Evolutionary conservation across 2,888 invertebrate genomes (phyloP).

Genomic region (Argyresthia albistria): DNA sequence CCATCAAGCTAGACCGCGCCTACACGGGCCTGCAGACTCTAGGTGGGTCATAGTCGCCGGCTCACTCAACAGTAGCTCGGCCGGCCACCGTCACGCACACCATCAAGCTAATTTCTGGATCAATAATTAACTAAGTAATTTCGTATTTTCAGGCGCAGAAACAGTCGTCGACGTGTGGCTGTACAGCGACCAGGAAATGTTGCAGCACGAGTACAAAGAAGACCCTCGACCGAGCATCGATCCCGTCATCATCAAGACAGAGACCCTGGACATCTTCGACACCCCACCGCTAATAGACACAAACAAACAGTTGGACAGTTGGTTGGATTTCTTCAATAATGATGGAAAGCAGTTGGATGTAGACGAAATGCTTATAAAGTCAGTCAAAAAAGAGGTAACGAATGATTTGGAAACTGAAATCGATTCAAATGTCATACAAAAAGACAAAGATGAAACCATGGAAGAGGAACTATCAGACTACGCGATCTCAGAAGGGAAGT

Average conservation of each 20-base stretch:
- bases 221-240: constrained; percentile 7
- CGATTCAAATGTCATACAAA: neutral
- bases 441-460: neutral
- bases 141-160: constrained; percentile 77
- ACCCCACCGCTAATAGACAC: constrained; percentile 6
- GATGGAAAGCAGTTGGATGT: constrained; percentile 46
- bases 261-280: constrained; percentile 6
- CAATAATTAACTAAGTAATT: too few relatives aligned
- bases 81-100: too few relatives aligned
- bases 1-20: too few relatives aligned
- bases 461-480: neutral
- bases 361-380: constrained; percentile 47
- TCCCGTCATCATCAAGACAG: constrained; percentile 6
- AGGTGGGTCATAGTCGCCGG: too few relatives aligned
- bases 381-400: constrained; percentile 23
- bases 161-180: constrained; percentile 83
- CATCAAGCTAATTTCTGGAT: too few relatives aligned
- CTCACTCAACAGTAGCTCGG: too few relatives aligned
- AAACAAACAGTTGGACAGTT: constrained; percentile 27
- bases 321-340: constrained; percentile 57
- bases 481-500: too few relatives aligned
- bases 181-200: constrained; percentile 60
- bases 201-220: constrained; percentile 43
- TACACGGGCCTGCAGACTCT: too few relatives aligned
- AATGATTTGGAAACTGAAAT: neutral